phyloP scores from a whole-genome alignment of 2,113 vertebrate species.

The Elaphurus davidianus region DNA sequence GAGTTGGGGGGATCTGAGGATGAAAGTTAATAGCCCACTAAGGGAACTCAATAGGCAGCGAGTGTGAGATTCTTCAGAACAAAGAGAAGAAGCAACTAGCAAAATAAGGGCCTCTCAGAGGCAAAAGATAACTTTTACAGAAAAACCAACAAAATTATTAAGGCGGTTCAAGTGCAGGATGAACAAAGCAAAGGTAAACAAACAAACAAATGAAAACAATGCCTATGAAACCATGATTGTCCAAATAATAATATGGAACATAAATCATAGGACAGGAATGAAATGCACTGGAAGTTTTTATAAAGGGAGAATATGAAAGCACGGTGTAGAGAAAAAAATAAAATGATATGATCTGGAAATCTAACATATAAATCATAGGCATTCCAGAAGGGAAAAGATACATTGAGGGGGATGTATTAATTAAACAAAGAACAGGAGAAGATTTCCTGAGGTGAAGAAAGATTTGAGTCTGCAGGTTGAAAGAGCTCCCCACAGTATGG shows the following conservation, averaged over 20 bases:
- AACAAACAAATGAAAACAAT: not conserved
- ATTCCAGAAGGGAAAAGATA: not conserved
- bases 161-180: not conserved
- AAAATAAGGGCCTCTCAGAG: not conserved
- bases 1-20: not conserved
- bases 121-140: not conserved
- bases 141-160: not conserved
- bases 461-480: not conserved
- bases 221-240: not conserved
- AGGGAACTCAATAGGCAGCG: not conserved
- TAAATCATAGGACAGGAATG: not conserved
- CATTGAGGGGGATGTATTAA: not conserved
- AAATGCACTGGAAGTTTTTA: not conserved
- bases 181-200: not conserved
- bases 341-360: not conserved
- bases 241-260: not conserved
- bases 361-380: not conserved
- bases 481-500: not conserved
- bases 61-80: not conserved
- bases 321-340: not conserved
- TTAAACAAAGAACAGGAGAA: not conserved
- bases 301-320: not conserved
- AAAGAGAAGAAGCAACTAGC: not conserved
- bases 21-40: not conserved
- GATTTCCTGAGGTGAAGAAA: not conserved